These are phyloP conservation scores for Cyphomyrus plagiostoma DNA, from an alignment of 2,113 vertebrate genomes.

Conservation along the genomic window DNA sequence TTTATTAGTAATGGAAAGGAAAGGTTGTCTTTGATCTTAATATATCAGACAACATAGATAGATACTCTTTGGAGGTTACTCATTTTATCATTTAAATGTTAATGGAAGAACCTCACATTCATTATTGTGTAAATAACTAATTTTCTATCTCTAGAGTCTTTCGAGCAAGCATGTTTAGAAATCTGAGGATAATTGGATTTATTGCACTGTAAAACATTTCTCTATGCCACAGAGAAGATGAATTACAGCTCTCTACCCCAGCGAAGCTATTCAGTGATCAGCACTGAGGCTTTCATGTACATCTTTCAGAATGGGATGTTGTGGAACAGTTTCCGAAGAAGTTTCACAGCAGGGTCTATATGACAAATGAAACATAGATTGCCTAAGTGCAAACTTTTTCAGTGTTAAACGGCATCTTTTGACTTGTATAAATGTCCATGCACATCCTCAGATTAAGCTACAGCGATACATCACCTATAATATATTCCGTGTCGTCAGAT, in stretches of 20 bases:
- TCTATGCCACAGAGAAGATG: constrained; percentile 18
- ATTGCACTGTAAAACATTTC: constrained; percentile 25
- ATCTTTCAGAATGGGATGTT: neutral
- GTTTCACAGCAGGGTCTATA: neutral
- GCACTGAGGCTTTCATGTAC: constrained; percentile 1
- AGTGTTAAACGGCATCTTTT: neutral
- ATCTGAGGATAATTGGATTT: constrained; percentile 25
- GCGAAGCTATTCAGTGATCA: constrained; percentile 9
- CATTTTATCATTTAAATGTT: constrained; percentile 29
- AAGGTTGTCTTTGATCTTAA: constrained; percentile 16
- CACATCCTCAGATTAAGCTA: neutral
- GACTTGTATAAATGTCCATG: neutral
- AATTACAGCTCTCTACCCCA: constrained; percentile 14
- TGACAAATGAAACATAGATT: neutral
- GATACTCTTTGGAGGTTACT: constrained; percentile 11
- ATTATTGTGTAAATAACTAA: constrained; percentile 28
- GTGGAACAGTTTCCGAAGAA: neutral
- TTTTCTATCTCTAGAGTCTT: constrained; percentile 25
- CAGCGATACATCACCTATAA: neutral
- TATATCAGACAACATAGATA: neutral
- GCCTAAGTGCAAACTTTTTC: neutral
- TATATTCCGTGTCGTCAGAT: neutral
- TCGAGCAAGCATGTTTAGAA: constrained; percentile 24
- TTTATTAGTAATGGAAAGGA: constrained; percentile 4
- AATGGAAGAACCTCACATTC: constrained; percentile 20